Conservation (phyloP, 2,888 invertebrate genomes). For the Hirtodrosophila trivittata region DNA sequence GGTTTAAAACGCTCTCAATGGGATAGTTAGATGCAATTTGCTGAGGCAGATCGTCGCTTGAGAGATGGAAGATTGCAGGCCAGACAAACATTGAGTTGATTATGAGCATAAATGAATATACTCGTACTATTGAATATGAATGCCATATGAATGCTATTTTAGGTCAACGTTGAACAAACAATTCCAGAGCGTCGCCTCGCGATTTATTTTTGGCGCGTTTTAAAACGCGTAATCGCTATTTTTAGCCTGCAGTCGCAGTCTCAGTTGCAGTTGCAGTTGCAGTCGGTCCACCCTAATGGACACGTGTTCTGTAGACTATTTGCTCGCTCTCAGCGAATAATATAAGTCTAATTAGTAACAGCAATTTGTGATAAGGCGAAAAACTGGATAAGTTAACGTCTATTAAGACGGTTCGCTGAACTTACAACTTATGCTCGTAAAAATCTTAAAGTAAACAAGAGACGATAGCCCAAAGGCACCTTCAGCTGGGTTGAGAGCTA, state of each 20-base stretch:
- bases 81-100: conserved; percentile 2
- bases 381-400: conserved; percentile 17
- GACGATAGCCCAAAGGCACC: conserved; percentile 22
- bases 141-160: conserved; percentile 44
- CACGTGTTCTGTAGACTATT: conserved; percentile 17
- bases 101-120: background rate
- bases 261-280: background rate
- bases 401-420: conserved; percentile 30
- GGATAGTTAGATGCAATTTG: conserved; percentile 77
- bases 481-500: background rate
- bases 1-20: conserved; percentile 69
- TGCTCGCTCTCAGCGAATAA: conserved; percentile 8
- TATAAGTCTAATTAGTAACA: conserved; percentile 3
- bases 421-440: too few relatives aligned
- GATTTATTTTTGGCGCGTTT: conserved; percentile 36
- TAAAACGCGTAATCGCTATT: conserved; percentile 28
- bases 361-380: conserved; percentile 25
- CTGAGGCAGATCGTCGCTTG: background rate
- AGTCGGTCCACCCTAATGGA: conserved; percentile 28
- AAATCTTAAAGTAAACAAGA: too few relatives aligned
- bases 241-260: conserved; percentile 19
- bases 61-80: background rate
- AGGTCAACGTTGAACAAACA: conserved; percentile 35
- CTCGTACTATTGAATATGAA: too few relatives aligned
- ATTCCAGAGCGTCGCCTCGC: too few relatives aligned